Evolutionary conservation across 2,797 vertebrate species (phyloP), one percentile per base, ranked within the genome.

Genomic region (Neosalanx taihuensis): DNA sequence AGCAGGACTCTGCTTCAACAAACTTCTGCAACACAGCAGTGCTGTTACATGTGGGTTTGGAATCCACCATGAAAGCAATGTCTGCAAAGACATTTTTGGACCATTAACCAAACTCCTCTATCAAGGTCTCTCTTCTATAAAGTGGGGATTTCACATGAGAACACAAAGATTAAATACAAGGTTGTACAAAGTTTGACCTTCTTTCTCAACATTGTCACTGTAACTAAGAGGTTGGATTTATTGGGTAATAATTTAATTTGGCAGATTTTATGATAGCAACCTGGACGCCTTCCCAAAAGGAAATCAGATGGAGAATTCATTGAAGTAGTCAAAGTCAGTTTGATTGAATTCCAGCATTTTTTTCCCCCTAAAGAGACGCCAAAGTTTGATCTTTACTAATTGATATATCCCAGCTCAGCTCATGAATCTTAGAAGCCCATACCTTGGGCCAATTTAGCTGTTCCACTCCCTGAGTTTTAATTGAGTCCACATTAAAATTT

Each of bases 401-500:
- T 92, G 91, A 92, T 90, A 88, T 85, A 88, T 92, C 87, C 88
- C 82, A 70, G 80, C 86, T 87, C 79, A 30, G 78, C 78, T 79
- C 81, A 79, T 82, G 83, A 82, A 85, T 80, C 85, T 85, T 78
- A 80, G 59, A 68, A 77, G 76, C 85, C 85, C 83, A 85, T 87
- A 91, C 89, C 90, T 87, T 88, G 83, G 87, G 90, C 90, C 91
- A 91, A 91, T 91, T 89, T 81, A 86, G 83, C 88, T 85, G 89
- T 92, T 93, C 91, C 90, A 89, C 88, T 91, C 84, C 81, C 90
- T 92, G 91, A 81, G 82, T 91, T 92, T 92, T 93, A 93, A 93
- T 92, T 93, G 92, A 92, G 92, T 92, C 91, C 89, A 92, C 89
- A 92, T 93, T 93, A 88, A 91, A 92, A 92, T 91, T 84, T 91